Evolutionary conservation across 2,888 invertebrate species (phyloP).

Genomic region (Nycteola revayana): DNA sequence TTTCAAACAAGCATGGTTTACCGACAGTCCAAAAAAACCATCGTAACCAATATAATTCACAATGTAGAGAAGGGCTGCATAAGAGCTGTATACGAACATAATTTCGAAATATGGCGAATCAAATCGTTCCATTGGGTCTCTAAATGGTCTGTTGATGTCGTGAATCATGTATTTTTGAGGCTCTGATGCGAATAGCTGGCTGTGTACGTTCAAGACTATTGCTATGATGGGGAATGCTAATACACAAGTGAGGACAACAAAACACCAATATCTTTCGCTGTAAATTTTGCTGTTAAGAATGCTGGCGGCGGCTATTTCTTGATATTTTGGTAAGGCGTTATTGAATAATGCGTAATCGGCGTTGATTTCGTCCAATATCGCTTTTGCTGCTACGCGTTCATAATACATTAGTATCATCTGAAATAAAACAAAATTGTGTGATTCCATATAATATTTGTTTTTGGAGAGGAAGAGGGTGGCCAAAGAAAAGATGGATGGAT

Average conservation of each 20-base stretch:
- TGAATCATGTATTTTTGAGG: slow-evolving; percentile 53
- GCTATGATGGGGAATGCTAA: slow-evolving; percentile 49
- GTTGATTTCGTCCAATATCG: slow-evolving; percentile 49
- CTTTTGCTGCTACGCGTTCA: slow-evolving; percentile 33
- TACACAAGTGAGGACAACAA: slow-evolving; percentile 31
- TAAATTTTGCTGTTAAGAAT: slow-evolving; percentile 37
- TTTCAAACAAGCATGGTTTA: slow-evolving; percentile 60
- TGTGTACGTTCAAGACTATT: slow-evolving; percentile 35
- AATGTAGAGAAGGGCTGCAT: slow-evolving; percentile 35
- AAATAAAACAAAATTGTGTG: slow-evolving; percentile 2
- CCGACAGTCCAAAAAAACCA: slow-evolving; percentile 50
- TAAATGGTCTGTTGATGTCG: slow-evolving; percentile 44
- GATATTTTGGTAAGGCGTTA: slow-evolving; percentile 22
- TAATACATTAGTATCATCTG: slow-evolving; percentile 51
- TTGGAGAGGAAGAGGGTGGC: too few relatives aligned
- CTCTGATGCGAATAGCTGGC: slow-evolving; percentile 29
- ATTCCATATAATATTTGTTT: too few relatives aligned
- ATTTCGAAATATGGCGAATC: slow-evolving; percentile 51
- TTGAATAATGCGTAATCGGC: slow-evolving; percentile 41
- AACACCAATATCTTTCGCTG: slow-evolving; percentile 46
- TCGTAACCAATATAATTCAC: slow-evolving; percentile 53
- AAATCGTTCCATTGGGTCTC: slow-evolving; percentile 36
- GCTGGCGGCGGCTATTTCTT: slow-evolving; percentile 16
- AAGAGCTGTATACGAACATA: slow-evolving; percentile 41
- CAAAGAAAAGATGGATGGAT: too few relatives aligned